These are phyloP conservation scores for Morpho helenor DNA, from an alignment of 2,888 invertebrate species.

Conservation along the genomic window DNA sequence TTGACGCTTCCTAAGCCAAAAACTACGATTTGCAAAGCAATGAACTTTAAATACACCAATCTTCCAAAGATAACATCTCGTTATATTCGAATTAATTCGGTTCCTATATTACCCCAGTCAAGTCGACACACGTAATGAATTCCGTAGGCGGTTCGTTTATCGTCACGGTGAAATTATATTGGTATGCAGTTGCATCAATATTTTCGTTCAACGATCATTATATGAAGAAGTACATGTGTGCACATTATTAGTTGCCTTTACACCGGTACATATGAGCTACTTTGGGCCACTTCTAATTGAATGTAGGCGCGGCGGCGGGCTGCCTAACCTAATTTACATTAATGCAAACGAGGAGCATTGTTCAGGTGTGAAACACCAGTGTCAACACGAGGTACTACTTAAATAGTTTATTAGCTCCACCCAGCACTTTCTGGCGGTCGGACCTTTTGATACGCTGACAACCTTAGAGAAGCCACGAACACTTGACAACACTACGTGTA, in stretches of 20 bases:
- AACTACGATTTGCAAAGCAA: too few species aligned
- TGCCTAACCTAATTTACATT: constrained; percentile 78
- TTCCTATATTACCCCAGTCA: constrained; percentile 29
- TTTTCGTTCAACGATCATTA: constrained; percentile 43
- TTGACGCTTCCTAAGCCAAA: too few species aligned
- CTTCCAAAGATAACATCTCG: background rate
- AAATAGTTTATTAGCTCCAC: constrained; percentile 79
- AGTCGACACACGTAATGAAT: constrained; percentile 17
- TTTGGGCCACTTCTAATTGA: constrained; percentile 74
- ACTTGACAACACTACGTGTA: constrained; percentile 55
- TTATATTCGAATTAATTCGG: constrained; percentile 19
- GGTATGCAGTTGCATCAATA: constrained; percentile 42
- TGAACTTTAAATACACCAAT: too few species aligned
- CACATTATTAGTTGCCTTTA: constrained; percentile 55
- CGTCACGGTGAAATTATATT: constrained; percentile 26
- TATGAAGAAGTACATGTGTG: constrained; percentile 49
- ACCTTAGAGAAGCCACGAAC: constrained; percentile 66
- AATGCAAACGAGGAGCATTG: constrained; percentile 79
- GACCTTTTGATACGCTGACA: constrained; percentile 70
- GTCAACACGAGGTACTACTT: constrained; percentile 75
- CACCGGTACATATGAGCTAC: constrained; percentile 67
- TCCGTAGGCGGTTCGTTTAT: constrained; percentile 20
- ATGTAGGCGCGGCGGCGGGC: constrained; percentile 65
- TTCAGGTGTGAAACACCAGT: constrained; percentile 79
- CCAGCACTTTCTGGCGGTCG: constrained; percentile 69